A percentile compares a stretch with the other conserved stretches of the same genome.
phyloP scores from a whole-genome alignment of 2,113 vertebrate species.

The Cephalopterus ornatus region DNA sequence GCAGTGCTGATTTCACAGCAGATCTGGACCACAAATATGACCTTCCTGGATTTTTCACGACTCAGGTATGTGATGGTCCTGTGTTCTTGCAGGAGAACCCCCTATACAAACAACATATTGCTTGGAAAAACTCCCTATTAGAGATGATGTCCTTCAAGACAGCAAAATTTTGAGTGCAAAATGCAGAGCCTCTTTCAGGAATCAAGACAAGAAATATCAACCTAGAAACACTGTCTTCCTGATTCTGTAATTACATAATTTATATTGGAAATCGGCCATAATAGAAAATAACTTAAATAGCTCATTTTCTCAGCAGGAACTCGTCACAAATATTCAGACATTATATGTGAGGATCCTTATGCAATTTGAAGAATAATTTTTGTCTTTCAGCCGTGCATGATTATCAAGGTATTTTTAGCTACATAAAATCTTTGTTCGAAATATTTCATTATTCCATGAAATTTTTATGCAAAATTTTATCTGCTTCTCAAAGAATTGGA shows the following conservation, averaged over 20 bases:
- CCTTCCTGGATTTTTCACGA: neutral
- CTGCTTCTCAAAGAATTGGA: neutral
- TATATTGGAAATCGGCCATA: neutral
- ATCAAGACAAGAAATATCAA: neutral
- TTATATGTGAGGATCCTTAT: neutral
- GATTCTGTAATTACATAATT: neutral
- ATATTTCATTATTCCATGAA: neutral
- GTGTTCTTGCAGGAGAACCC: neutral
- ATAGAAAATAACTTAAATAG: neutral
- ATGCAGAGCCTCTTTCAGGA: neutral
- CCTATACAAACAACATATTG: neutral
- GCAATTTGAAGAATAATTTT: neutral
- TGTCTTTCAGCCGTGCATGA: neutral
- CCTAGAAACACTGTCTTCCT: neutral
- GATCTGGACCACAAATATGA: neutral
- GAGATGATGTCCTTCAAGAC: neutral
- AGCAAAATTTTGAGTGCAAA: neutral
- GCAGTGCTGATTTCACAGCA: neutral
- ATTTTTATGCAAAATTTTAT: neutral
- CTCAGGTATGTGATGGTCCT: neutral
- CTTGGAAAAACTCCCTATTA: neutral
- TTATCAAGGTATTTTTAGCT: neutral
- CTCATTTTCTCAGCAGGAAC: neutral
- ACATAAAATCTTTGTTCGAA: neutral
- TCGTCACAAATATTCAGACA: neutral